Percentiles rank a stretch among this genome's conserved stretches.
phyloP scores from a whole-genome alignment of 2,113 vertebrate species.

The Perccottus glenii region DNA sequence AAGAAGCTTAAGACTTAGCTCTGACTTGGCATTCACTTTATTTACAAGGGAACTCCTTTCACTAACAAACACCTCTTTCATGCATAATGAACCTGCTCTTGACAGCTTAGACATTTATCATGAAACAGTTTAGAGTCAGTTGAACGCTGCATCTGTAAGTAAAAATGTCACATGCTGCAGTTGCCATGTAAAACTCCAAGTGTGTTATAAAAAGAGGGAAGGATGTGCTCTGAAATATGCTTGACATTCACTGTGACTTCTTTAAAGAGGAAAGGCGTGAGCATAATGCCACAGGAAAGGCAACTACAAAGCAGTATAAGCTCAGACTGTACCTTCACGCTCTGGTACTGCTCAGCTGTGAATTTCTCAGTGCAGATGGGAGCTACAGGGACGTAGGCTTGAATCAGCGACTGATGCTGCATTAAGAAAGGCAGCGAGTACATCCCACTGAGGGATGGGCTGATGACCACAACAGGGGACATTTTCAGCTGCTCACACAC shows the following conservation, averaged over 20 bases:
- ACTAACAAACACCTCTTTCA: conserved; percentile 11
- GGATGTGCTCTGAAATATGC: conserved; percentile 9
- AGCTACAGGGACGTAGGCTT: conserved; percentile 90
- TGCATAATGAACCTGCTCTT: conserved; percentile 17
- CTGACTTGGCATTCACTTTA: not conserved
- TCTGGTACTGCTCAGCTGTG: conserved; percentile 79
- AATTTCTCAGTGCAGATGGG: conserved; percentile 97
- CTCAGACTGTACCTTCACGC: conserved; percentile 81
- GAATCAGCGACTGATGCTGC: conserved; percentile 81
- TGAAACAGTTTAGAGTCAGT: not conserved
- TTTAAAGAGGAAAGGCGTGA: conserved; percentile 16
- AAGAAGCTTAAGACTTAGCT: too few relatives aligned
- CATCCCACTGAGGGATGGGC: conserved; percentile 96
- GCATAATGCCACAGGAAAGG: not conserved
- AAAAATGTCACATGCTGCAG: conserved; percentile 16
- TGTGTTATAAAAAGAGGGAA: conserved; percentile 8
- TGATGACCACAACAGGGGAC: conserved; percentile 86
- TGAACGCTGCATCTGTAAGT: conserved; percentile 24
- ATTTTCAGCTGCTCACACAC: conserved; percentile 83
- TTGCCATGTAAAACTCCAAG: conserved; percentile 7
- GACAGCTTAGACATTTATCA: conserved; percentile 4
- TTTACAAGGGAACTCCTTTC: not conserved
- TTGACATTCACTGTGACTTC: conserved; percentile 37
- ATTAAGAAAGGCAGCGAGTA: conserved; percentile 92
- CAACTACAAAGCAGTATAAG: conserved; percentile 10